These are phyloP conservation scores for Epistrophella euchroma DNA, from an alignment of 2,888 invertebrate genomes.

Conservation along the genomic window DNA sequence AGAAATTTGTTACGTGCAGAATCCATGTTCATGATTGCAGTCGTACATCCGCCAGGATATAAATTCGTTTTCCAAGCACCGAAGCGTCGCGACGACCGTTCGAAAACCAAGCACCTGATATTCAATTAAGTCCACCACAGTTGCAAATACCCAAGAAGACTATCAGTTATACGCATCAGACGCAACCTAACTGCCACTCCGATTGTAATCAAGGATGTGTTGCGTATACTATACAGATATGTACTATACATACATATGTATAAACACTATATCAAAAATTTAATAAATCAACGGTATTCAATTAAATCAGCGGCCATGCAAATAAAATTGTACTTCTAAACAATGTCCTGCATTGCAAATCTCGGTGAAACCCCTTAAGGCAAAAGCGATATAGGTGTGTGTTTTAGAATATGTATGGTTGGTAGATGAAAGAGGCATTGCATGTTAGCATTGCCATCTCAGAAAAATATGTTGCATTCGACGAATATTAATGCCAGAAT, in stretches of 20 bases:
- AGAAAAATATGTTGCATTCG: constrained; percentile 37
- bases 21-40: constrained; percentile 32
- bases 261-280: constrained; percentile 45
- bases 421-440: not conserved
- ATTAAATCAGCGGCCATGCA: constrained; percentile 53
- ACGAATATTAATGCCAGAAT: constrained; percentile 50
- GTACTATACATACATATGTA: not conserved
- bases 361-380: constrained; percentile 29
- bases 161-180: not conserved
- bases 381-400: constrained; percentile 35
- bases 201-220: not conserved
- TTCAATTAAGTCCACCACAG: constrained; percentile 53
- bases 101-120: constrained; percentile 64
- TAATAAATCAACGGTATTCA: constrained; percentile 66
- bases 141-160: not conserved
- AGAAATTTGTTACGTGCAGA: constrained; percentile 45
- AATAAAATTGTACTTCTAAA: constrained; percentile 57
- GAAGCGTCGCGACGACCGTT: too few species aligned
- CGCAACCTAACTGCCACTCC: not conserved
- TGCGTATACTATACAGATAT: not conserved
- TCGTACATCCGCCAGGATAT: constrained; percentile 24
- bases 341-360: constrained; percentile 52
- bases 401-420: constrained; percentile 17
- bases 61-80: constrained; percentile 51
- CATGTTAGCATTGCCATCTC: not conserved